Evolutionary conservation across 2,888 invertebrate genomes (phyloP).

Genomic region (Oasisia sp.): DNA sequence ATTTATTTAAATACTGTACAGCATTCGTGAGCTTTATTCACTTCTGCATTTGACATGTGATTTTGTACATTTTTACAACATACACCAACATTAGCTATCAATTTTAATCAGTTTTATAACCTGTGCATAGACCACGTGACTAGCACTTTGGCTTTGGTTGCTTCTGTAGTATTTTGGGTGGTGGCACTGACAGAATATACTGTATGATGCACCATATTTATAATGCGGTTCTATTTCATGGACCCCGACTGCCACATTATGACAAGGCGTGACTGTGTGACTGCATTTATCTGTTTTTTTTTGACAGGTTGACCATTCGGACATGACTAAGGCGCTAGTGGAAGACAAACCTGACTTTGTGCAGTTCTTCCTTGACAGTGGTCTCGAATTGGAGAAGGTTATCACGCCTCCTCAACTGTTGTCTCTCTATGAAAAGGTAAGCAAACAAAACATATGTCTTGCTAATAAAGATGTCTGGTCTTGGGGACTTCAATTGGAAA

Average conservation of each 20-base stretch:
- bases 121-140: no score
- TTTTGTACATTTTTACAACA: no score
- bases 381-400: constrained; percentile 58
- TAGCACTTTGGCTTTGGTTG: no score
- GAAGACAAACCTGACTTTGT: constrained; percentile 62
- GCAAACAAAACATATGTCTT: background rate
- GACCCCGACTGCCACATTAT: no score
- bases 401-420: constrained; percentile 56
- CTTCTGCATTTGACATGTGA: no score
- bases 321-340: constrained; percentile 61
- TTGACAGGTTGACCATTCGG: no score
- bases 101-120: no score
- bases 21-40: no score
- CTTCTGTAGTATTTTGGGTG: background rate
- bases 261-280: no score
- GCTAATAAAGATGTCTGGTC: background rate
- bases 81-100: no score
- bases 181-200: background rate
- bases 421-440: constrained; percentile 49
- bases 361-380: constrained; percentile 62
- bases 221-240: constrained; percentile 42
- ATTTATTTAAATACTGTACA: no score
- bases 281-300: no score
- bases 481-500: background rate
- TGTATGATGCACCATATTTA: constrained; percentile 32